A percentile compares a stretch with the other conserved stretches of the same genome.
These are phyloP conservation scores for Steinernema feltiae DNA, from an alignment of 1,140 invertebrate genomes.

Conservation along the genomic window DNA sequence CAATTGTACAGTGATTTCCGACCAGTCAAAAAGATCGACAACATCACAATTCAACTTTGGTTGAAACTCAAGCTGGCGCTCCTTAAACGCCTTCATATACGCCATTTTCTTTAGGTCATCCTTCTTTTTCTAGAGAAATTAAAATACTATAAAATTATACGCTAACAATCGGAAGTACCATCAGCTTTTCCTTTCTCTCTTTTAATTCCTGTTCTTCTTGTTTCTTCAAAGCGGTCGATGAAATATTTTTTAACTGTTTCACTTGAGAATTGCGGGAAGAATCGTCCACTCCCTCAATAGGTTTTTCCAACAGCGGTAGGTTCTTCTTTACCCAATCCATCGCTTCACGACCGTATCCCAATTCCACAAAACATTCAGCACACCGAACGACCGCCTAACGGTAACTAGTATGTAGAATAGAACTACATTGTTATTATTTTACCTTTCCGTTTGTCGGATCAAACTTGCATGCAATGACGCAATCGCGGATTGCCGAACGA, in stretches of 20 bases:
- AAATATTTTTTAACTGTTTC: background rate
- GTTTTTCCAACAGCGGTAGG: background rate
- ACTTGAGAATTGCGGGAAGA: background rate
- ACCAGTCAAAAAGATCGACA: conserved; percentile 14
- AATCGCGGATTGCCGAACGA: conserved; percentile 59
- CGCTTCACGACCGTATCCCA: conserved; percentile 15
- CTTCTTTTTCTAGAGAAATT: conserved; percentile 9
- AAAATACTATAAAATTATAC: background rate
- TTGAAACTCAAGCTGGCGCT: background rate
- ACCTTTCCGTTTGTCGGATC: conserved; percentile 60
- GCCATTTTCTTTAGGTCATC: background rate
- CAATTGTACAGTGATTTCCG: background rate
- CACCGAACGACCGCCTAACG: conserved; percentile 5
- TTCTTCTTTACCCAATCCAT: background rate
- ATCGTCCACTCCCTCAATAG: conserved; percentile 1
- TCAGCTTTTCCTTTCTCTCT: conserved; percentile 8
- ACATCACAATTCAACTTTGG: background rate
- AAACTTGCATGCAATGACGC: conserved; percentile 60
- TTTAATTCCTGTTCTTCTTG: conserved; percentile 1
- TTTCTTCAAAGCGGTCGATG: background rate
- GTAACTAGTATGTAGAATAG: too few species aligned
- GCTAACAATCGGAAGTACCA: too few species aligned
- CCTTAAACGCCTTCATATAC: background rate
- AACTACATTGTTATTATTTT: background rate
- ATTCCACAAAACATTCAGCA: conserved; percentile 11